Evolutionary conservation across 1,140 invertebrate genomes (phyloP).

Genomic region (Cheumatopsyche charites): DNA sequence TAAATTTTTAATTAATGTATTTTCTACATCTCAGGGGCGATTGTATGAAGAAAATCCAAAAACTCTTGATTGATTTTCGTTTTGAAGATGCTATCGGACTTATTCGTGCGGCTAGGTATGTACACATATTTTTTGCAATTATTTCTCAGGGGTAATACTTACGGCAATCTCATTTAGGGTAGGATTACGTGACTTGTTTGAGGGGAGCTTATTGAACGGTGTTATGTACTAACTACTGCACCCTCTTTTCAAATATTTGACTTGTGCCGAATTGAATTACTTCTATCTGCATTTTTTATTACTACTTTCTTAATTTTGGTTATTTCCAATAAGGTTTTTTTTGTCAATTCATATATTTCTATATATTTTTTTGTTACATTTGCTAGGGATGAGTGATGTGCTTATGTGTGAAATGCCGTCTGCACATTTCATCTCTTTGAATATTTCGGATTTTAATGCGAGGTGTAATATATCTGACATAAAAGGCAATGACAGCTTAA

Average conservation of each 20-base stretch:
- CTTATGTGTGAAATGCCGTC: too few species aligned
- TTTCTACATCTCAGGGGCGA: slow-evolving; percentile 65
- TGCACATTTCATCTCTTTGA: too few species aligned
- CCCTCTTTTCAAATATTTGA: slow-evolving; percentile 9
- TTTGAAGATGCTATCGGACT: slow-evolving; percentile 80
- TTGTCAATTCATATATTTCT: too few species aligned
- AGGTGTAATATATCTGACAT: background rate
- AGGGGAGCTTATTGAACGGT: background rate
- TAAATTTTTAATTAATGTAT: slow-evolving; percentile 42
- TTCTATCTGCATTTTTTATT: too few species aligned
- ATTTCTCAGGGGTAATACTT: background rate
- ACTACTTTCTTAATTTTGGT: too few species aligned
- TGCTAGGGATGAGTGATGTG: too few species aligned
- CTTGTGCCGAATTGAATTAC: background rate
- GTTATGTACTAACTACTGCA: background rate
- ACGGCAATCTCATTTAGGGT: slow-evolving; percentile 1
- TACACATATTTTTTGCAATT: slow-evolving; percentile 21
- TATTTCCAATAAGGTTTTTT: too few species aligned
- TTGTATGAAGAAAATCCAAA: slow-evolving; percentile 88
- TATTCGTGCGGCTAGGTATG: slow-evolving; percentile 80
- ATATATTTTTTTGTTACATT: too few species aligned
- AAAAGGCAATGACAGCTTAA: slow-evolving; percentile 2
- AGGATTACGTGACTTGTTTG: background rate
- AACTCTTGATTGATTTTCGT: slow-evolving; percentile 71
- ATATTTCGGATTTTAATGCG: too few species aligned